Percentiles rank a stretch among this genome's conserved stretches.
Conservation (phyloP, 2,888 invertebrate genomes). For the Apamea monoglypha region DNA sequence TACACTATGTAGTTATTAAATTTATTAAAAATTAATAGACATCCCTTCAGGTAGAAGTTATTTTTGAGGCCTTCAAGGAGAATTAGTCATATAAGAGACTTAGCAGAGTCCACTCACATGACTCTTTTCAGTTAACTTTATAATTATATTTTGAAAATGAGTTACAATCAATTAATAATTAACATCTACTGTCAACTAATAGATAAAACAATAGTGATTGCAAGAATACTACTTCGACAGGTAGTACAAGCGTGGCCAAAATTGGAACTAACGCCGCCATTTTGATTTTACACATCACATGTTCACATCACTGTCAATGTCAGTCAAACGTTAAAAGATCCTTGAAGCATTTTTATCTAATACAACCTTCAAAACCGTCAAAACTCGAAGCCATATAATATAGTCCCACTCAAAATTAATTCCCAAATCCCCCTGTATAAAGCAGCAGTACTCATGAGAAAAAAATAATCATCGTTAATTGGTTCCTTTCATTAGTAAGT, state of each 20-base stretch:
- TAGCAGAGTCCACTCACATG: background rate
- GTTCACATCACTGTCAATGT: background rate
- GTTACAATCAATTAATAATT: background rate
- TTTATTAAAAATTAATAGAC: background rate
- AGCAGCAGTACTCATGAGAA: conserved; percentile 81
- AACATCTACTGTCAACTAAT: background rate
- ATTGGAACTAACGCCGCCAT: background rate
- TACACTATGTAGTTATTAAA: no score
- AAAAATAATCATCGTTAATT: conserved; percentile 90
- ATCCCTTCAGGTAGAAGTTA: background rate
- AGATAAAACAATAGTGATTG: background rate
- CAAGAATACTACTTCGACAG: background rate
- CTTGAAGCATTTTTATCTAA: background rate
- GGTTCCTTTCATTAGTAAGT: conserved; percentile 90
- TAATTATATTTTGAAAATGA: background rate
- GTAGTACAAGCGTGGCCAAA: no score
- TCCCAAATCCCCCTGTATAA: conserved; percentile 77
- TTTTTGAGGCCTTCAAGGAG: background rate
- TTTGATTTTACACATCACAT: background rate
- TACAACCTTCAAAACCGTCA: background rate
- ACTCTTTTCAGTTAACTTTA: background rate
- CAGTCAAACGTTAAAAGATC: background rate
- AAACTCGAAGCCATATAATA: background rate
- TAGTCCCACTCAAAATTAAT: conserved; percentile 10
- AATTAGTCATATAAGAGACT: background rate